Evolutionary conservation across 2,888 invertebrate genomes (phyloP), one percentile per base, ranked within the genome.

Genomic region (Chrysolina haemoptera): DNA sequence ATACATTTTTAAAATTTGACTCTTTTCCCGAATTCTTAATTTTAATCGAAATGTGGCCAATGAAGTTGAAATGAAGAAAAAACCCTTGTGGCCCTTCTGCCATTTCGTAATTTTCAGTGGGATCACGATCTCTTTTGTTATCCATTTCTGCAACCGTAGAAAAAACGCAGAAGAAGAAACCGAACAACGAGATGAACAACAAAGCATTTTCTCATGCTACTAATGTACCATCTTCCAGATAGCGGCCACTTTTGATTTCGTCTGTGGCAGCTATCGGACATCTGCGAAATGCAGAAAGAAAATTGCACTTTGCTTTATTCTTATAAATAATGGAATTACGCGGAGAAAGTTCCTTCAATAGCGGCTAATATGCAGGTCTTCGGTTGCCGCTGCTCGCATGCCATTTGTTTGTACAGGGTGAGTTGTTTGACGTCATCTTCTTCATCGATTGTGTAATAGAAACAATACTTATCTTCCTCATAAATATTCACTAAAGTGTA

Each of bases 241-340:
- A 59, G 27, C 66, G 50, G 66, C 35, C 35, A 67, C 67, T 70
- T 53, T 63, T 70, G 50, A 40, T 70, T 63, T 63, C 66, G 59
- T 46, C 55, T 35, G 65, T 43, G 14, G 5, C 59, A 62, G 43
- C 48, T 20, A 69, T 22, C 27, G 73, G 73, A 76, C 76, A 78
- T 76, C 76, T 78, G 78, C 70, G 59, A 73, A 73, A 68, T 76
- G 72, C 70, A 74, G 71, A 71, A 71, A 74, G 74, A 73, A 76
- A 75, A 70, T 75, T 78, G 74, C 74, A 66, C 66, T 62, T 70
- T 53, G 69, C 68, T 71, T 70, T 69, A 66, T 55, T 68, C 74
- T 73, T 74, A 76, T 76, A 78, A 76, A 78, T 78, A 75, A 76
- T 75, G 76, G 73, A 75, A 76, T 75, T 75, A 69, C 63, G 43